Percentiles rank a stretch among this genome's conserved stretches.
phyloP scores from a whole-genome alignment of 1,140 invertebrate species.

The Ganaspis sp. region DNA sequence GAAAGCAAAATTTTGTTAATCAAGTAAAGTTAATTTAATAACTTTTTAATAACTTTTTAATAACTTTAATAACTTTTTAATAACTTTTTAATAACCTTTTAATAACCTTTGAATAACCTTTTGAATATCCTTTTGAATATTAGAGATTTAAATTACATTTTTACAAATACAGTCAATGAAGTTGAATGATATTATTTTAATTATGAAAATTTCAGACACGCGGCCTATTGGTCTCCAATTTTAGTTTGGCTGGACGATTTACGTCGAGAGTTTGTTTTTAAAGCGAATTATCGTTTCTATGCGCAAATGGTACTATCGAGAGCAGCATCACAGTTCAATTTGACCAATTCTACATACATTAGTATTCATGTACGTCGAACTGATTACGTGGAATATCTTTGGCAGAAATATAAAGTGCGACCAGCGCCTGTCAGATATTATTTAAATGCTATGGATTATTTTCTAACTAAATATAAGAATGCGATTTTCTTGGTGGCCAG shows the following conservation, averaged over 20 bases:
- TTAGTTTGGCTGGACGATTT: constrained; percentile 78
- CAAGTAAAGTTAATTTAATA: too few species aligned
- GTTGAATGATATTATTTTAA: too few species aligned
- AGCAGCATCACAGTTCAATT: constrained; percentile 64
- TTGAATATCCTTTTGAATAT: too few species aligned
- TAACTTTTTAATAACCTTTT: too few species aligned
- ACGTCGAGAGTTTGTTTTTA: constrained; percentile 78
- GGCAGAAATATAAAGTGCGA: constrained; percentile 73
- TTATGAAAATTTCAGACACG: constrained; percentile 63
- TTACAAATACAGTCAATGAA: too few species aligned
- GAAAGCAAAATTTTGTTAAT: too few species aligned
- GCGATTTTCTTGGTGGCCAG: constrained; percentile 80
- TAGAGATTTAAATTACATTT: too few species aligned
- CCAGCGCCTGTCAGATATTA: constrained; percentile 79
- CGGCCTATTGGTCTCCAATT: constrained; percentile 78
- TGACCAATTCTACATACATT: constrained; percentile 73
- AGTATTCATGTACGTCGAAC: constrained; percentile 80
- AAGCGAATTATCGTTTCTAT: constrained; percentile 71
- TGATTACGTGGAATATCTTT: constrained; percentile 79
- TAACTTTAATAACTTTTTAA: too few species aligned
- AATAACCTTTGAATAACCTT: too few species aligned
- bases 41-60: too few species aligned
- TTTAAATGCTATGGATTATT: constrained; percentile 78
- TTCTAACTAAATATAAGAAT: constrained; percentile 74
- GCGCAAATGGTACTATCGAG: constrained; percentile 72